A percentile compares a stretch with the other conserved stretches of the same genome.
phyloP scores from a whole-genome alignment of 2,888 invertebrate genomes.

The Caenorhabditis sp. region DNA sequence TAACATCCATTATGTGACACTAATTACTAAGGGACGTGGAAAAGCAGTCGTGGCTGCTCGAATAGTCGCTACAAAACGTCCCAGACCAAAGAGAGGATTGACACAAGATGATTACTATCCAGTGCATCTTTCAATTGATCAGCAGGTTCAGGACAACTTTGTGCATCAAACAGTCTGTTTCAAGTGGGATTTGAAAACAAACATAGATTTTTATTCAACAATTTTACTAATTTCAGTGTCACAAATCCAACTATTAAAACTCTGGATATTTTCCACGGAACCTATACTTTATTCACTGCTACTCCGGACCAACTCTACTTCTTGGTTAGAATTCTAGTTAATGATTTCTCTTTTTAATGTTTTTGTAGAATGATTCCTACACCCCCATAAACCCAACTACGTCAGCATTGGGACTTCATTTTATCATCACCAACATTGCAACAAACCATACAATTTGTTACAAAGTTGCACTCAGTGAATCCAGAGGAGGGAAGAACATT shows the following conservation, averaged over 20 bases:
- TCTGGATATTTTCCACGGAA: conserved; percentile 78
- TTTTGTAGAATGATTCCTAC: conserved; percentile 51
- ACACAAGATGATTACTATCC: conserved; percentile 75
- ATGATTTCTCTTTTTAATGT: neutral
- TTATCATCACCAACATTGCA: conserved; percentile 58
- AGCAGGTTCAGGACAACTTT: conserved; percentile 57
- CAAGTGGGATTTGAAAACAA: conserved; percentile 55
- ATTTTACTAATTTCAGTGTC: conserved; percentile 53
- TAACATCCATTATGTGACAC: conserved; percentile 65
- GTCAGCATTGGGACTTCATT: conserved; percentile 69
- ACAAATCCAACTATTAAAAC: conserved; percentile 70
- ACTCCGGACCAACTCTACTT: conserved; percentile 34
- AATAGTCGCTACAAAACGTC: conserved; percentile 74
- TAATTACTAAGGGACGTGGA: conserved; percentile 71
- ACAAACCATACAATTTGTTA: conserved; percentile 63
- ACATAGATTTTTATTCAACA: neutral
- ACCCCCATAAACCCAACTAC: conserved; percentile 39
- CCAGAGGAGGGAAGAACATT: conserved; percentile 64
- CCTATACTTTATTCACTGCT: conserved; percentile 78
- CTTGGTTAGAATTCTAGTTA: conserved; percentile 38
- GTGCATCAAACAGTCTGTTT: conserved; percentile 78
- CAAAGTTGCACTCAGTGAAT: conserved; percentile 72
- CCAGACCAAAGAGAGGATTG: conserved; percentile 63
- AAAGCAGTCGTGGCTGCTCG: conserved; percentile 75
- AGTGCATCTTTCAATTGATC: conserved; percentile 72